Evolutionary conservation across 2,888 invertebrate species (phyloP).

Genomic region (Fissipunctia ypsillon): DNA sequence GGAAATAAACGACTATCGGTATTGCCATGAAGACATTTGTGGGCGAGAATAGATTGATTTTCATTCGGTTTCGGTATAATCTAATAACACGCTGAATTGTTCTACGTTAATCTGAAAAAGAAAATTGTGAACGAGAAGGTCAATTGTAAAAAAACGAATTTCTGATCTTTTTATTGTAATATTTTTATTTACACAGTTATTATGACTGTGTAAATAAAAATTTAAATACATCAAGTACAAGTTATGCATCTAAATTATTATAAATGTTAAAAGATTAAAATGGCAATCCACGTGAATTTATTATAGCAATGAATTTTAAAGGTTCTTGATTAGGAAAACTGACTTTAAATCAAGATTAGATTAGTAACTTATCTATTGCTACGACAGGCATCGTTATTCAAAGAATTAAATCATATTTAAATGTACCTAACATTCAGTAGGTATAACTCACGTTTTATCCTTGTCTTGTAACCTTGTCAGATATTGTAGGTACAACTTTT

Average conservation of each 20-base stretch:
- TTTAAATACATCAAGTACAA: slow-evolving; percentile 4
- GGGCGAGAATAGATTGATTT: slow-evolving; percentile 74
- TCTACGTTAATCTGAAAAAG: slow-evolving; percentile 22
- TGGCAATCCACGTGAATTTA: slow-evolving; percentile 35
- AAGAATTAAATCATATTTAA: slow-evolving; percentile 31
- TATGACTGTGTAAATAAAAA: slow-evolving; percentile 22
- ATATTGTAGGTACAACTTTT: slow-evolving; percentile 41
- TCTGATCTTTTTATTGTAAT: not conserved
- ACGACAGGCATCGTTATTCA: slow-evolving; percentile 39
- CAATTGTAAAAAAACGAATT: not conserved
- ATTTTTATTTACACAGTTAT: not conserved
- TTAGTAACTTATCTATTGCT: slow-evolving; percentile 32
- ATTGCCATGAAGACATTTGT: slow-evolving; percentile 75
- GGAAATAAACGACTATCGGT: slow-evolving; percentile 76
- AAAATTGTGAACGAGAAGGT: slow-evolving; percentile 3
- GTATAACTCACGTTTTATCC: slow-evolving; percentile 27
- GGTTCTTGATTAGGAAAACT: slow-evolving; percentile 34
- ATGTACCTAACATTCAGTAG: slow-evolving; percentile 19
- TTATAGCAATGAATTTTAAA: slow-evolving; percentile 34
- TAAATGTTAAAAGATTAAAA: slow-evolving; percentile 38
- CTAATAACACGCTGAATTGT: slow-evolving; percentile 41
- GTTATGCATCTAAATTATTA: slow-evolving; percentile 19
- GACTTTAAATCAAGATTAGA: slow-evolving; percentile 48
- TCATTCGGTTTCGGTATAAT: slow-evolving; percentile 68
- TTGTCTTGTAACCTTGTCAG: slow-evolving; percentile 42